Base-by-base conservation (phyloP, 1,140 invertebrate species). In the Anastrepha obliqua region DNA sequence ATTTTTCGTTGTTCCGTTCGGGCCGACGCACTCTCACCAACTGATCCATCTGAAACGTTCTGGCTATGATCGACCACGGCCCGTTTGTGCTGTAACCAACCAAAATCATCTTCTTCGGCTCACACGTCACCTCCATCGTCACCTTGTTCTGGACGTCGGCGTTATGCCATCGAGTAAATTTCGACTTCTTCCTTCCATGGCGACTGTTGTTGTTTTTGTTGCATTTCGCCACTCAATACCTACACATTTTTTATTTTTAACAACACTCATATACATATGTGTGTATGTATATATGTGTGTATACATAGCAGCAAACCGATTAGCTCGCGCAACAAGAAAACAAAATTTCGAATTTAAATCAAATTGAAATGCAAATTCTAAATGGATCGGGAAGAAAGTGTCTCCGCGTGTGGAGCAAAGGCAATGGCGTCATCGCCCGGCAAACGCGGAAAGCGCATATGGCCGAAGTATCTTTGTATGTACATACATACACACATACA, bases 1-100 rank as follows among this genome's bases (percentile, higher is more conserved):
- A 65, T 8, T 74, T 85, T 78, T 55, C 86, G 87, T 85, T 62
- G 87, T 85, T 88, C 91, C 85, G 91, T 86, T 89, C 90, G 92
- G 88, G 90, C 89, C 91, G 78, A 92, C 91, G 90, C 91, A 91
- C 91, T 92, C 91, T 92, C 90, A 89, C 89, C 78, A 51, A 92
- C 91, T 92, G 91, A 92, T 90, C 90, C 17, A 39, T n/a, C 7
- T 15, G 51, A 85, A 59, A 85, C 44, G 8, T 29, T 62, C n/a
- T 47, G 47, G 74, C n/a, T 8, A 4, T 5, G 15, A 81, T 47
- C 47, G 42, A 17, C 20, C 8, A 8, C 17, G 55, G 11, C 4
- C 47, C 20, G 74, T 42, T 7, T 81, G 74, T 44, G 39, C n/a
- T 74, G 6, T 2, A 74, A 17, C 15, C 4, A 17, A n/a, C 47